Evolutionary conservation across 2,113 vertebrate species (phyloP).

Genomic region (Heterocephalus glaber): DNA sequence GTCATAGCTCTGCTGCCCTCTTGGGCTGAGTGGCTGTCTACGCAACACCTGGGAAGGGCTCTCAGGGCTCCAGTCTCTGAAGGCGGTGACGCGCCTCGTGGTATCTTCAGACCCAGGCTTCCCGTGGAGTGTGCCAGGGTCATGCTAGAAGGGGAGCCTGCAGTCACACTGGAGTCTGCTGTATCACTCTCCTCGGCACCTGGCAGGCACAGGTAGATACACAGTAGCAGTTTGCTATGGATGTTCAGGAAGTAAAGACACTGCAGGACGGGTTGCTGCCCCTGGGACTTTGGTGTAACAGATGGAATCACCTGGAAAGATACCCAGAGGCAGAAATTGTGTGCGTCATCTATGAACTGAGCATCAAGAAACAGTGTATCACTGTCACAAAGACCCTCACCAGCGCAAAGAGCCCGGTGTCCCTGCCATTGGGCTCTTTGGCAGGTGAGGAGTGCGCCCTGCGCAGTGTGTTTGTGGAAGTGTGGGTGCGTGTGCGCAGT

Average conservation of each 20-base stretch:
- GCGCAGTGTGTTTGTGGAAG: neutral
- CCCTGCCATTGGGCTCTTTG: neutral
- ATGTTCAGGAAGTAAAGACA: neutral
- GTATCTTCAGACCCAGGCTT: neutral
- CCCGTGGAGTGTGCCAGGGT: neutral
- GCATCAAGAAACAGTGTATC: neutral
- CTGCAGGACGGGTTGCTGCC: neutral
- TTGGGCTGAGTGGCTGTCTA: neutral
- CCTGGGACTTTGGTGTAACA: neutral
- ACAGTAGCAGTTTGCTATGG: neutral
- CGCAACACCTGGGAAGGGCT: neutral
- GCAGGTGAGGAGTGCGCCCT: neutral
- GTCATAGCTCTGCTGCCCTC: neutral
- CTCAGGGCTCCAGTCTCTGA: neutral
- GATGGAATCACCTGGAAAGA: neutral
- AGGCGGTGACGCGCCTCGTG: too few species aligned
- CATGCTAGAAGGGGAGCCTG: neutral
- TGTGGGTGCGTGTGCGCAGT: neutral
- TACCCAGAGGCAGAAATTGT: neutral
- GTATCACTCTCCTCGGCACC: neutral
- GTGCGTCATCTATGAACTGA: neutral
- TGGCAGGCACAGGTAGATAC: neutral
- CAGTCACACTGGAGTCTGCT: neutral
- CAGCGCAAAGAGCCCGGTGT: accelerated
- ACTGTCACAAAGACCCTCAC: neutral